phyloP scores from a whole-genome alignment of 2,797 vertebrate genomes.

The Kryptopterus vitreolus region DNA sequence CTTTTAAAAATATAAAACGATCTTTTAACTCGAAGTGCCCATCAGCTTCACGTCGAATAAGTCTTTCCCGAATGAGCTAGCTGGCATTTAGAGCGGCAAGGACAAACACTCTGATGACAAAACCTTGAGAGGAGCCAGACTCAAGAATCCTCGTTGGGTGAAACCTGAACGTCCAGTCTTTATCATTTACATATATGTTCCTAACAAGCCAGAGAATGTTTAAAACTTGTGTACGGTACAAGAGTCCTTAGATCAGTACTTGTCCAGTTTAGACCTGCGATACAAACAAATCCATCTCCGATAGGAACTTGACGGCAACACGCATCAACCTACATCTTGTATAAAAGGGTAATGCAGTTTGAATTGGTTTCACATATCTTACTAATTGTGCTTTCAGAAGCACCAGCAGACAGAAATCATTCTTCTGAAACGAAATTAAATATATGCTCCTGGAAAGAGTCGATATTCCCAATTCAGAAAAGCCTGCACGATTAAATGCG shows the following conservation, averaged over 20 bases:
- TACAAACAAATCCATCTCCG: background rate
- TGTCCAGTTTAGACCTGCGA: background rate
- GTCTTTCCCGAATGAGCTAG: too few species aligned
- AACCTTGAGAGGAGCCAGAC: too few species aligned
- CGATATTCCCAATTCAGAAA: background rate
- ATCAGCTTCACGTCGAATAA: too few species aligned
- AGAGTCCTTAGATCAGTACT: background rate
- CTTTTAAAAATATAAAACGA: too few species aligned
- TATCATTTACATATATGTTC: background rate
- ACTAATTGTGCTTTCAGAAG: background rate
- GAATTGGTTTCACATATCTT: background rate
- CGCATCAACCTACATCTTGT: background rate
- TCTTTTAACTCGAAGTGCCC: too few species aligned
- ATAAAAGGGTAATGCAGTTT: background rate
- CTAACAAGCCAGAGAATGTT: background rate
- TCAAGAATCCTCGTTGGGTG: background rate
- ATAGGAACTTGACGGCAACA: background rate
- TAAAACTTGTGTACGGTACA: too few species aligned
- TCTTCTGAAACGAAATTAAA: background rate
- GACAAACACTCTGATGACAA: too few species aligned
- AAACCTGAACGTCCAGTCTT: too few species aligned
- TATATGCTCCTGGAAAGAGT: too few species aligned
- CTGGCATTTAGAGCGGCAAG: too few species aligned
- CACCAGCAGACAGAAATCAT: background rate
- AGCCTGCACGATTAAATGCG: background rate